A percentile compares a stretch with the other conserved stretches of the same genome.
phyloP scores from a whole-genome alignment of 1,140 invertebrate genomes.

The Heliconius hermathena region DNA sequence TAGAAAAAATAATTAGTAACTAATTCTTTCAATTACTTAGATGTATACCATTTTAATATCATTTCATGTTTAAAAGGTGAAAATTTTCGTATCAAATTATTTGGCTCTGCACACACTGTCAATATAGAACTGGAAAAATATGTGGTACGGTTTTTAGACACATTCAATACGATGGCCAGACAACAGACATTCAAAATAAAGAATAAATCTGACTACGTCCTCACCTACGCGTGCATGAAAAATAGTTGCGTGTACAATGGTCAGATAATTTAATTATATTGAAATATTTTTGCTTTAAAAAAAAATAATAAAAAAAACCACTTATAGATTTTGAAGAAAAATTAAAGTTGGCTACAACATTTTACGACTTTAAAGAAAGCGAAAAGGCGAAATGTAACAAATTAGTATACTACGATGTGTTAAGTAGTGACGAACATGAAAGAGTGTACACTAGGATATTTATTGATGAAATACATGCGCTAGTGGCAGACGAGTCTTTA shows the following conservation, averaged over 20 bases:
- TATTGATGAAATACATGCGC: slow-evolving; percentile 67
- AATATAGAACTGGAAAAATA: slow-evolving; percentile 65
- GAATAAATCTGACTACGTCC: slow-evolving; percentile 65
- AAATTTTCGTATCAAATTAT: slow-evolving; percentile 59
- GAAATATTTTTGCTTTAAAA: not conserved
- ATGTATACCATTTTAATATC: not conserved
- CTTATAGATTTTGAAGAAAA: slow-evolving; percentile 72
- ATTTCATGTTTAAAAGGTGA: slow-evolving; percentile 51
- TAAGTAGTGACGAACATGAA: slow-evolving; percentile 68
- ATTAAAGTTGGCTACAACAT: slow-evolving; percentile 66
- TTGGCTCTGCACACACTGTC: slow-evolving; percentile 55
- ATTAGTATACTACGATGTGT: slow-evolving; percentile 66
- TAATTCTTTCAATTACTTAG: not conserved
- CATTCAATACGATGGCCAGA: slow-evolving; percentile 68
- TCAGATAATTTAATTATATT: slow-evolving; percentile 26
- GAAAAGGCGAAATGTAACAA: slow-evolving; percentile 64
- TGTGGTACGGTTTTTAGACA: slow-evolving; percentile 66
- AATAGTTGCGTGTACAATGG: slow-evolving; percentile 65
- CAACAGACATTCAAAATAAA: slow-evolving; percentile 68
- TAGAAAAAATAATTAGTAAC: too few relatives aligned
- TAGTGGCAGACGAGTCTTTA: slow-evolving; percentile 65
- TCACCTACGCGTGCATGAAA: slow-evolving; percentile 74
- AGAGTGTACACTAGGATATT: slow-evolving; percentile 73
- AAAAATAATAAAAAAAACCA: not conserved
- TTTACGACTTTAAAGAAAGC: slow-evolving; percentile 64